Base-by-base conservation (phyloP, 2,113 vertebrate species). In the Equus przewalskii region DNA sequence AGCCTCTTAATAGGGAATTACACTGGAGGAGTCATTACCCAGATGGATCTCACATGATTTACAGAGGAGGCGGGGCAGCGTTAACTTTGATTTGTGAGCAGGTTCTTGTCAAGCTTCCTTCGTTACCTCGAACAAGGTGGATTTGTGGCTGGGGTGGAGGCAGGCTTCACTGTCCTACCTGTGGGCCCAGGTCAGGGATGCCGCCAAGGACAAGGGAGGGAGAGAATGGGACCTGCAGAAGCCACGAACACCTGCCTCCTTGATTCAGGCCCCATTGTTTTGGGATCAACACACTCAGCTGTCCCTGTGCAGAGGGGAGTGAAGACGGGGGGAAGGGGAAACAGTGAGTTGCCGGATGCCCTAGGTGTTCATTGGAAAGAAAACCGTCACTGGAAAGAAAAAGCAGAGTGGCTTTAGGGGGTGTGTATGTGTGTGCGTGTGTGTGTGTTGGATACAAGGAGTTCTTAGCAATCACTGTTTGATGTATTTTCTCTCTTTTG, bases 1-100 rank as follows among this genome's bases (percentile, higher is more conserved):
- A 99, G 99, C 98, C 98, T 98, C 98, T 99, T 99, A 99, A 99
- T 99, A 99, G 98, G 98, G 98, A 98, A 99, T 99, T 99, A 98
- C 98, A 98, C 98, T 99, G 98, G 98, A 98, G 98, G 98, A 99
- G 98, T 98, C 98, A 98, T 99, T 99, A 98, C 98, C 98, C 98
- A 99, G 99, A 99, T 99, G 99, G 98, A 99, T 99, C 97, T 96
- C 51, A 11, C 98, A 98, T 99, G 98, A 99, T 99, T 99, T 98
- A 98, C 98, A 97, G 98, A 96, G 98, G 98, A 98, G 98, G 98
- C 95, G 86, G 98, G 98, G 98, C 98, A 91, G 97, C 89, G 96
- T 98, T 98, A 98, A 97, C 97, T 99, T 98, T 97, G 98, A 98
- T 98, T 98, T 98, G 98, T 86, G 97, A 98, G 98, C 98, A 98